Evolutionary conservation across 1,140 invertebrate genomes (phyloP), one percentile per base, ranked within the genome.

Genomic region (Aphaenogaster ashmeadi): DNA sequence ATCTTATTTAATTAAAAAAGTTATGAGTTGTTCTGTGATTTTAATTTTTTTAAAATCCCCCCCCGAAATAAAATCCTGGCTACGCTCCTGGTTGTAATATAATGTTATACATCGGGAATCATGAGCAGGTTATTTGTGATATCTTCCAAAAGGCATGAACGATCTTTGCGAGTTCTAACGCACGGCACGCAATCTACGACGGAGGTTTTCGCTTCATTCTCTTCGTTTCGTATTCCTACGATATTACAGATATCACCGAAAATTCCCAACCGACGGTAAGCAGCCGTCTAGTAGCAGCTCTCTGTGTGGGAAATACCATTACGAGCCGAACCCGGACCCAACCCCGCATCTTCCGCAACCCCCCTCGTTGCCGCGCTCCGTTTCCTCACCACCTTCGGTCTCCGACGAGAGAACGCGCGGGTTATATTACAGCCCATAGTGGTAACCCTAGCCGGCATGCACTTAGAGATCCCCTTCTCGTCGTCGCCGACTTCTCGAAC

Each of bases 401-500:
- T 88, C 67, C 56, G 66, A 47, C 72, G 77, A 80, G 58, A 72
- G 58, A 77, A 86, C 80, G 54, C 81, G 72, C 83, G 88, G 88
- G 90, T 92, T 91, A 92, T 91, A 91, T 92, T 92, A 92, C 92
- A 92, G 72, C 67, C 91, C 88, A 91, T 92, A 92, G 92, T 91
- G 92, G 92, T 92, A 92, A 92, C 88, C 90, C 87, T 92, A 92
- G 81, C 88, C 86, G 77, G 81, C 64, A 54, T 91, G 92, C 92
- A 92, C 92, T 92, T 92, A 92, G 90, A 89, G 8, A 27, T 58
- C 72, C 89, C 21, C 38, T 60, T 72, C 21, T 41, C 33, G 74
- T 60, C 89, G 69, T 84, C 56, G 41, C 54, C 27, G 84, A 15
- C 87, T 87, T 56, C 86, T 54, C 86, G 89, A 90, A 91, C 88